Conservation (phyloP, 2,113 vertebrate species). For the Poeciliopsis retropinna region DNA sequence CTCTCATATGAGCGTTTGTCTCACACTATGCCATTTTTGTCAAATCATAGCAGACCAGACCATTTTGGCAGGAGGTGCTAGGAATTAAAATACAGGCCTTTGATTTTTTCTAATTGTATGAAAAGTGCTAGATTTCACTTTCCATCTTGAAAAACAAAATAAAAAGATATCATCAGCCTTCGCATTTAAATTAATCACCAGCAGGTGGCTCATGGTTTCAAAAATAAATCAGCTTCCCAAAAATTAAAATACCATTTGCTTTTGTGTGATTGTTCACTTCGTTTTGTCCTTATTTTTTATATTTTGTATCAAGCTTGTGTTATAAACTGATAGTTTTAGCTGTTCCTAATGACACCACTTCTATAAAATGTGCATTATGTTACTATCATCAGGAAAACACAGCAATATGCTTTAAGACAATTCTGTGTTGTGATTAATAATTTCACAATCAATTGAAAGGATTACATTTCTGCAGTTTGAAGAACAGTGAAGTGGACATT, state of each 20-base stretch:
- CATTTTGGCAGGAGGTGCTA: background rate
- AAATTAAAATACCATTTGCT: background rate
- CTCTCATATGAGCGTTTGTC: background rate
- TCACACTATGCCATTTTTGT: background rate
- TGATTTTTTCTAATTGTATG: background rate
- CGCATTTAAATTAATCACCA: background rate
- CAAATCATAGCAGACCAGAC: background rate
- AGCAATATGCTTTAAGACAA: no score
- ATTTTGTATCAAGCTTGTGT: no score
- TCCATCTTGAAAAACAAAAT: background rate
- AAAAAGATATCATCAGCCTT: background rate
- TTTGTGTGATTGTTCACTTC: background rate
- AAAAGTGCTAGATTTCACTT: background rate
- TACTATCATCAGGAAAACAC: no score
- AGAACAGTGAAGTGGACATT: no score
- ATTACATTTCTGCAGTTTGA: no score
- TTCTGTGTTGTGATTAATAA: no score
- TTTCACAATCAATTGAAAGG: no score
- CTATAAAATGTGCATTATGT: no score
- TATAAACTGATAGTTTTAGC: no score
- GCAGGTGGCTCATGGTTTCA: background rate
- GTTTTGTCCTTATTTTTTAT: background rate
- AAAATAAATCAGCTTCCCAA: background rate
- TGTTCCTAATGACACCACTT: no score
- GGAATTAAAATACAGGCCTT: background rate